These are phyloP conservation scores for Limosa lapponica DNA, from an alignment of 2,797 vertebrate species.

Conservation along the genomic window DNA sequence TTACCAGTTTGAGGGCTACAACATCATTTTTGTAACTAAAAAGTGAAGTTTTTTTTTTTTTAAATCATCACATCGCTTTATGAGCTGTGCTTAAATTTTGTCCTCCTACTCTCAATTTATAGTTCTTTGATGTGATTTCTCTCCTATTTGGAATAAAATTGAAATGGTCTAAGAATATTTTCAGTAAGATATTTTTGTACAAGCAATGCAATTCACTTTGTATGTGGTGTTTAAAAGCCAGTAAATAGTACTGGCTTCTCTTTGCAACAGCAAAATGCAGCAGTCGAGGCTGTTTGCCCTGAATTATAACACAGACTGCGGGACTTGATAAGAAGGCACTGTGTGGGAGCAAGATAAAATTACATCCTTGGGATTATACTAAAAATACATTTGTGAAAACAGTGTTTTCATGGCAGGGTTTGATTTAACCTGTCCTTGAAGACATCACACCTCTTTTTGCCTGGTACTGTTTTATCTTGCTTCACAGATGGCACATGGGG, in stretches of 20 bases:
- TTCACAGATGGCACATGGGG: constrained; percentile 1
- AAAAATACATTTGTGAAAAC: constrained; percentile 35
- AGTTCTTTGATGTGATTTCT: not conserved
- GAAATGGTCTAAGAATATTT: not conserved
- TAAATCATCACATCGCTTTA: not conserved
- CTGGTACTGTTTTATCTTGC: constrained; percentile 45
- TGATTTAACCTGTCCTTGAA: constrained; percentile 60
- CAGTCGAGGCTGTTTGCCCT: not conserved
- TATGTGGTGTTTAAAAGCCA: not conserved
- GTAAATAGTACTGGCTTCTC: not conserved
- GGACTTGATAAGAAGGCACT: constrained; percentile 56
- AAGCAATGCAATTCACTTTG: not conserved
- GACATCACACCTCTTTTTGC: not conserved
- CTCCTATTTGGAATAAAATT: not conserved
- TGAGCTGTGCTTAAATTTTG: not conserved
- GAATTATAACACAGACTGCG: not conserved
- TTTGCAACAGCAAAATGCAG: not conserved
- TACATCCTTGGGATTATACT: constrained; percentile 36
- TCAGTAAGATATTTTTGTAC: not conserved
- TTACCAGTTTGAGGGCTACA: not conserved
- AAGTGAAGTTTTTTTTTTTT: not conserved
- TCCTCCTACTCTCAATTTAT: not conserved
- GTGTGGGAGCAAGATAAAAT: constrained; percentile 56
- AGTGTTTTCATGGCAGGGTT: not conserved
- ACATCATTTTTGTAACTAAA: not conserved